Base-by-base conservation (phyloP, 2,113 vertebrate genomes). In the Zapornia atra region DNA sequence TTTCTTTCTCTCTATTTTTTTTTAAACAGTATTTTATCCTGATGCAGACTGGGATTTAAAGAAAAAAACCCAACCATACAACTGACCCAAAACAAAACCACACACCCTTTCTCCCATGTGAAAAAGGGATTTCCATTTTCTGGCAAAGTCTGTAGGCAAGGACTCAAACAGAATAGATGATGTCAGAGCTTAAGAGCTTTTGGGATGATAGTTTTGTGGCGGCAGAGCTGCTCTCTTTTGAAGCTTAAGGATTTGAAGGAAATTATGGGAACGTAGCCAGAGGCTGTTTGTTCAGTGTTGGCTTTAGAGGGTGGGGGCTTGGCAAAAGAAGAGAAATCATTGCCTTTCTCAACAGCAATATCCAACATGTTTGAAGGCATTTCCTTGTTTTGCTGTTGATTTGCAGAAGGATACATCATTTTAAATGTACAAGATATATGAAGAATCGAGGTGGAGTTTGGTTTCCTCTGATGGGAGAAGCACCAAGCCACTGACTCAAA, bases 161-260 rank as follows among this genome's bases (percentile, higher is more conserved):
- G 83, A 94, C 86, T 86, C 64, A 54, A 90, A 78, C 57, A 94
- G 88, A 96, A 95, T 78, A 93, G 86, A 65, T 89, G 92, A 79
- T 94, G 86, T 94, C 91, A 94, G 92, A 94, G 92, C 95, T 96
- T 92, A 94, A 95, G 94, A 94, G 86, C 94, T 97, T 94, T 84
- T 3, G 0, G 96, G 94, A 88, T 95, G 94, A 93, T 92, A 79
- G 90, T 86, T 96, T 70, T 82, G 83, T 91, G 95, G 86, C 6
- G 15, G 88, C 86, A 94, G 92, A 96, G 86, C 79, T 3, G 28
- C 71, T 86, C 86, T 75, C 82, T 86, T 96, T 91, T 93, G 95
- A 95, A 93, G 94, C 88, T 94, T 86, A 96, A 93, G 94, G 94
- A 97, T 96, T 95, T 95, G 91, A 92, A 78, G 18, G 3, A 96